Evolutionary conservation across 2,797 vertebrate genomes (phyloP).

Genomic region (Smutsia temminckii): DNA sequence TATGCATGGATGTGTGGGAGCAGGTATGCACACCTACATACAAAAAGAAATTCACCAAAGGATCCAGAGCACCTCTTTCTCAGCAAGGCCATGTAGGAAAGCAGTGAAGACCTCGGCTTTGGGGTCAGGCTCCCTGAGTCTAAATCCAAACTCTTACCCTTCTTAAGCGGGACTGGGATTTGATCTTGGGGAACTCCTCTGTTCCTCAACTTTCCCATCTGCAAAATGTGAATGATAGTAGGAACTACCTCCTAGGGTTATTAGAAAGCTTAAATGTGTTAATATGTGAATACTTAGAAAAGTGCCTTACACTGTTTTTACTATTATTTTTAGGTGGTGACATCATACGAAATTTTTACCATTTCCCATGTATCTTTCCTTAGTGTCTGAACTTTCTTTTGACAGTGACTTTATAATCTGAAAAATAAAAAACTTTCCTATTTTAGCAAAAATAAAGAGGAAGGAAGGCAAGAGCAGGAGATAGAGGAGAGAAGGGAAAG

Average conservation of each 20-base stretch:
- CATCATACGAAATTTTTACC: background rate
- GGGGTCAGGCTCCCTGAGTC: background rate
- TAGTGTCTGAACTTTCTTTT: background rate
- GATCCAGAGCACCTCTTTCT: background rate
- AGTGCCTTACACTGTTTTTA: background rate
- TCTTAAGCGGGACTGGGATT: background rate
- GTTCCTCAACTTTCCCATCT: background rate
- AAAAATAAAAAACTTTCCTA: background rate
- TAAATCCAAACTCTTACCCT: background rate
- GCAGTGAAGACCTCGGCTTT: background rate
- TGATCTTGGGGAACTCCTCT: background rate
- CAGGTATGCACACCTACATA: background rate
- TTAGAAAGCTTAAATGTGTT: background rate
- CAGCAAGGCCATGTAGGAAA: background rate
- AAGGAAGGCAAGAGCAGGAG: background rate
- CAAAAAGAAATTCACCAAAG: background rate
- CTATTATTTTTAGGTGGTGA: background rate
- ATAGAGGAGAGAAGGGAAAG: background rate
- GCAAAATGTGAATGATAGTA: background rate
- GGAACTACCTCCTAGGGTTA: background rate
- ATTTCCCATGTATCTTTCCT: background rate
- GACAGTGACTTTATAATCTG: background rate
- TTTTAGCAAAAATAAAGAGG: slow-evolving; percentile 4
- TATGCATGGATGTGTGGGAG: background rate
- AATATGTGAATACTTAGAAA: background rate